Percentiles rank a stretch among this genome's conserved stretches.
phyloP scores from a whole-genome alignment of 1,140 invertebrate species.

The Latrodectus geometricus region DNA sequence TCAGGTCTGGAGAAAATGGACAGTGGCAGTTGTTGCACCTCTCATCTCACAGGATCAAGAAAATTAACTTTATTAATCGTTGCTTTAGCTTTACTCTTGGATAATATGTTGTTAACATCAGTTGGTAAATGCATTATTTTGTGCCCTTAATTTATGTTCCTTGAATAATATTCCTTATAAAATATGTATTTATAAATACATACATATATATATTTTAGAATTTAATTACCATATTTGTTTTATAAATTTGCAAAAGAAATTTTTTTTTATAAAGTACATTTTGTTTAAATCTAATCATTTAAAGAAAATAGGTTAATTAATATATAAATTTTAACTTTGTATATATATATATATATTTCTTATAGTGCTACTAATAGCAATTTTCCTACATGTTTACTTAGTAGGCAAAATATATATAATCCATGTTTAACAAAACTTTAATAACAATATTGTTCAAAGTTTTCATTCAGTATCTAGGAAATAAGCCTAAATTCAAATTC shows the following conservation, averaged over 20 bases:
- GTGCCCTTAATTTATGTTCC: not conserved
- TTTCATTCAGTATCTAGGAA: too few relatives aligned
- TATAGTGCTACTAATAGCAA: too few relatives aligned
- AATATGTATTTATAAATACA: not conserved
- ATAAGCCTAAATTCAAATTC: too few relatives aligned
- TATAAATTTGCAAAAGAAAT: not conserved
- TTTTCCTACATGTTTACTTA: too few relatives aligned
- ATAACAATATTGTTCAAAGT: too few relatives aligned
- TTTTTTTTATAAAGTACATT: not conserved
- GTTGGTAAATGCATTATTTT: conserved; percentile 84
- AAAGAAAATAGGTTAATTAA: too few relatives aligned
- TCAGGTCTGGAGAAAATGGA: too few relatives aligned
- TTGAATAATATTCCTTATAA: not conserved
- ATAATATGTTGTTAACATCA: conserved; percentile 98
- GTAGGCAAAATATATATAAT: too few relatives aligned
- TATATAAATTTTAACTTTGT: not conserved
- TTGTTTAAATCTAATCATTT: not conserved
- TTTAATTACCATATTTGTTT: not conserved
- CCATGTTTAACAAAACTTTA: too few relatives aligned
- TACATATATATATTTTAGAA: too few relatives aligned
- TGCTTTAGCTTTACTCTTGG: conserved; percentile 95
- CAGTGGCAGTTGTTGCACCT: conserved; percentile 26
- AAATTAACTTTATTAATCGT: conserved; percentile 96
- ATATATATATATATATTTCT: too few relatives aligned
- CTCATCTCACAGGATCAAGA: conserved; percentile 81